Percentiles rank a stretch among this genome's conserved stretches.
Evolutionary conservation across 2,888 invertebrate species (phyloP).

Genomic region (Laspeyria flexula): DNA sequence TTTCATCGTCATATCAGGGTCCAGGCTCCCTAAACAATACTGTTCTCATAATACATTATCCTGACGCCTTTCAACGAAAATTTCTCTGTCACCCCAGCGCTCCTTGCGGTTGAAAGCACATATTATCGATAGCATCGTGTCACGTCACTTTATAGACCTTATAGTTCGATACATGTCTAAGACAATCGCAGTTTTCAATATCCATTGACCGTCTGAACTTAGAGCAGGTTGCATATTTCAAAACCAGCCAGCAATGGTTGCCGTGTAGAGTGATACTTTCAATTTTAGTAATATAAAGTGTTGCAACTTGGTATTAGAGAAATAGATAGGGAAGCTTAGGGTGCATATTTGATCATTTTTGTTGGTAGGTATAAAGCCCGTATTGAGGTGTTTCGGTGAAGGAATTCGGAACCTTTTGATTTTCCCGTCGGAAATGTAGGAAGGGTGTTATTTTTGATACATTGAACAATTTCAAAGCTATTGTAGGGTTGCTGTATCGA

Average conservation of each 20-base stretch:
- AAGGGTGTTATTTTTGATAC: constrained; percentile 25
- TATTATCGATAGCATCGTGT: constrained; percentile 76
- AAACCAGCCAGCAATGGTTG: constrained; percentile 9
- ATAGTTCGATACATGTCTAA: constrained; percentile 4
- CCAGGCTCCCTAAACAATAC: constrained; percentile 40
- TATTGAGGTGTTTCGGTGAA: constrained; percentile 43
- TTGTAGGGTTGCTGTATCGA: not conserved
- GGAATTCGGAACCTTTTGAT: constrained; percentile 24
- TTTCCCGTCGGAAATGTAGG: constrained; percentile 33
- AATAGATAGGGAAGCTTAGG: constrained; percentile 70
- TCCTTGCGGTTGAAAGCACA: constrained; percentile 59
- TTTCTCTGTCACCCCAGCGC: constrained; percentile 49
- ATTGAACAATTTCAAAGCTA: constrained; percentile 13
- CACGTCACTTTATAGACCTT: constrained; percentile 54
- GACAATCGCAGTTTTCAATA: not conserved
- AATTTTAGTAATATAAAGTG: not conserved
- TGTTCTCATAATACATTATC: constrained; percentile 36
- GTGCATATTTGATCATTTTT: constrained; percentile 80
- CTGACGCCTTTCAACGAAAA: constrained; percentile 51
- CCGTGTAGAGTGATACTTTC: not conserved
- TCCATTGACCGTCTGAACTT: constrained; percentile 38
- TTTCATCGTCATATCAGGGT: constrained; percentile 28
- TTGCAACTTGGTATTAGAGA: constrained; percentile 36
- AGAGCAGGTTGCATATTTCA: not conserved
- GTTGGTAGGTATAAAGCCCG: constrained; percentile 42